These are phyloP conservation scores for Xyrichtys novacula DNA, from an alignment of 2,797 vertebrate species.

Conservation along the genomic window DNA sequence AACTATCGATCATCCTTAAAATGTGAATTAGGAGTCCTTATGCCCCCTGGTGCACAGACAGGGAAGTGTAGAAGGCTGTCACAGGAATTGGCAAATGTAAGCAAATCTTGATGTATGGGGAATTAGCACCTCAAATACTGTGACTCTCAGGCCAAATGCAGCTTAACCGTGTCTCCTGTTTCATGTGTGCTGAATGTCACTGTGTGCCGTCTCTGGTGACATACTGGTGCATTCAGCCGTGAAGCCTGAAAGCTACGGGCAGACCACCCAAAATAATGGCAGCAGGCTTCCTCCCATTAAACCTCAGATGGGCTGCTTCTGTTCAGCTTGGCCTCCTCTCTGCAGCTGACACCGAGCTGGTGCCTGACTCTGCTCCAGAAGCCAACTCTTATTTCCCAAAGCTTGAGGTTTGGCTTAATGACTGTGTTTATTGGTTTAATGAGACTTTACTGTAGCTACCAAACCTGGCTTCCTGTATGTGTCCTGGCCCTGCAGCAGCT, in stretches of 20 bases:
- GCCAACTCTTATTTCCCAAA: slow-evolving; percentile 58
- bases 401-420: slow-evolving; percentile 54
- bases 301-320: slow-evolving; percentile 46
- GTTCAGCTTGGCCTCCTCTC: slow-evolving; percentile 49
- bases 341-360: slow-evolving; percentile 43
- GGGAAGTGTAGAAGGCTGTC: background rate
- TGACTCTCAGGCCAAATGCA: slow-evolving; percentile 2
- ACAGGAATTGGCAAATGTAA: background rate
- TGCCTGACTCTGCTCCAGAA: slow-evolving; percentile 28
- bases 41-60: slow-evolving; percentile 19
- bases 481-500: slow-evolving; percentile 30
- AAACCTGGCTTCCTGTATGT: slow-evolving; percentile 24
- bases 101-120: slow-evolving; percentile 7
- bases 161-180: slow-evolving; percentile 15
- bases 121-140: slow-evolving; percentile 14
- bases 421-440: slow-evolving; percentile 66
- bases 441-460: slow-evolving; percentile 50
- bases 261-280: slow-evolving; percentile 53
- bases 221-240: slow-evolving; percentile 33
- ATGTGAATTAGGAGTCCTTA: background rate
- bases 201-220: slow-evolving; percentile 29
- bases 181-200: slow-evolving; percentile 16
- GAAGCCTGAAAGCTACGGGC: slow-evolving; percentile 24
- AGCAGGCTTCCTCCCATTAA: slow-evolving; percentile 41
- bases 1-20: background rate